phyloP scores from a whole-genome alignment of 2,888 invertebrate genomes.

The Drosophila mercatorum region DNA sequence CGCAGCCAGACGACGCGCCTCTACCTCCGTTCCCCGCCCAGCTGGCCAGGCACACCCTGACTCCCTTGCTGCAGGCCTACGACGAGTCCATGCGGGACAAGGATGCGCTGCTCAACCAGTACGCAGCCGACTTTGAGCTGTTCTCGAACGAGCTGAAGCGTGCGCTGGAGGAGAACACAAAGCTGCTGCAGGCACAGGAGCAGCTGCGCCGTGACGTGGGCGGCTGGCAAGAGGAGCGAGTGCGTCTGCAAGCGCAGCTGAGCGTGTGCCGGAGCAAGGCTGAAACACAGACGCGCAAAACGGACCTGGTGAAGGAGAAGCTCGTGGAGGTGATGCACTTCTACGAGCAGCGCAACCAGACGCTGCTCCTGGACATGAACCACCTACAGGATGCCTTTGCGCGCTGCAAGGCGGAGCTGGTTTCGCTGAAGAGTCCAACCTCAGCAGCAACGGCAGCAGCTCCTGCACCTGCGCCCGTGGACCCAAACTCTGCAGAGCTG shows the following conservation, averaged over 20 bases:
- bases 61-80: slow-evolving; percentile 91
- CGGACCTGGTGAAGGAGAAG: slow-evolving; percentile 89
- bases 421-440: slow-evolving; percentile 69
- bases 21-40: slow-evolving; percentile 51
- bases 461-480: background rate
- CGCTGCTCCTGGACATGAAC: slow-evolving; percentile 82
- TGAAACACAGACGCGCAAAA: slow-evolving; percentile 86
- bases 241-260: slow-evolving; percentile 82
- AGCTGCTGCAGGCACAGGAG: slow-evolving; percentile 86
- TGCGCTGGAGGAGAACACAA: slow-evolving; percentile 89
- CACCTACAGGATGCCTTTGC: slow-evolving; percentile 83
- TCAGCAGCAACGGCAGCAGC: background rate
- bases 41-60: slow-evolving; percentile 83
- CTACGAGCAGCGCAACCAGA: slow-evolving; percentile 90
- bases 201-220: slow-evolving; percentile 85
- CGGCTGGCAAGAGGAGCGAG: slow-evolving; percentile 84
- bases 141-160: slow-evolving; percentile 90
- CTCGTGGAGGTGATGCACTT: slow-evolving; percentile 90
- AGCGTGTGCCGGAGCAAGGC: slow-evolving; percentile 83
- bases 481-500: slow-evolving; percentile 81
- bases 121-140: slow-evolving; percentile 89
- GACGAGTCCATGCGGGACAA: slow-evolving; percentile 92
- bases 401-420: slow-evolving; percentile 82
- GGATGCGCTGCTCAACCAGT: slow-evolving; percentile 89
- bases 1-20: slow-evolving; percentile 30